Base-by-base conservation (phyloP, 2,888 invertebrate species). In the Drosophila mimica region DNA sequence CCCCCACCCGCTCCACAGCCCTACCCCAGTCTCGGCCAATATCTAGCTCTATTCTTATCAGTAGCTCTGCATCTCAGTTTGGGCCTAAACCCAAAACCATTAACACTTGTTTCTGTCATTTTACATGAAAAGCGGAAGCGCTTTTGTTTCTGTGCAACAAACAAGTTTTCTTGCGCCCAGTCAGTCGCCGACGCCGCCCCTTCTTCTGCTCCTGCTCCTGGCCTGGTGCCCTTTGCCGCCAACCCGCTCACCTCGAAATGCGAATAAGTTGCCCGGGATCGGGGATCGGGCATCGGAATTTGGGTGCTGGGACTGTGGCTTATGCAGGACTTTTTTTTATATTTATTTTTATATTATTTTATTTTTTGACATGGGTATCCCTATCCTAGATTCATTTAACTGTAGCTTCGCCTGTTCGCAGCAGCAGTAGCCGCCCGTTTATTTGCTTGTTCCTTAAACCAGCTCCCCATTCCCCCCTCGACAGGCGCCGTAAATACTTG, bases 91-190 rank as follows among this genome's bases (percentile, higher is more conserved):
- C 83, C 70, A 86, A 89, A 86, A 89, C 89, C 87, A 90, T 90
- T 89, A 88, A 88, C 87, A 90, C 87, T 89, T 88, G 87, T 88
- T 88, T 88, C 90, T 86, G 90, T 86, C 86, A 89, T 85, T 88
- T 88, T 83, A 85, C 88, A 89, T 88, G 86, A 81, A 87, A 86
- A 78, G 88, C 90, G 89, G 86, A 86, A 89, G 75, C 80, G 87
- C 87, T 80, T 86, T 87, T 88, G 89, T 90, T 88, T 90, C 84
- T 86, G 84, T 88, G 87, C 89, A 90, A 81, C 87, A 88, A 88
- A 88, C 82, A 90, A 90, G 83, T 89, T 84, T 89, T 71, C 79
- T 74, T 76, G 82, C 72, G 71, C 68, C 72, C 48, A 51, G 62
- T 30, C 70, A 33, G 61, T 62, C 30, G 52, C 36, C 62, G 65